phyloP scores from a whole-genome alignment of 2,113 vertebrate species.

The Paraplagusia blochii region DNA sequence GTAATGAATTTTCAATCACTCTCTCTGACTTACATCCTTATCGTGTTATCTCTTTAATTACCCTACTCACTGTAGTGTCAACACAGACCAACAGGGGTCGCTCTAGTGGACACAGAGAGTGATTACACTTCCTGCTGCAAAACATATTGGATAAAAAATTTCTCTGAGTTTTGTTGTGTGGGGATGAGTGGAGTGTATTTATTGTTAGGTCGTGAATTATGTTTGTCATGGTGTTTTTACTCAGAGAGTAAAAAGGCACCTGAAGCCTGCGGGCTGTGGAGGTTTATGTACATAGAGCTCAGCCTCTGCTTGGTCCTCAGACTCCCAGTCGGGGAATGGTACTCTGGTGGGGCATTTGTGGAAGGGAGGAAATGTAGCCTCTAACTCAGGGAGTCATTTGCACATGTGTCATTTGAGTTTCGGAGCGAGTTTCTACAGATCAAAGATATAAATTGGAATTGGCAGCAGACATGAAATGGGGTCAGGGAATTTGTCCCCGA shows the following conservation, averaged over 20 bases:
- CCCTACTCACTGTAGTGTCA: slow-evolving; percentile 46
- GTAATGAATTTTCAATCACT: slow-evolving; percentile 78
- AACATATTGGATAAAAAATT: slow-evolving; percentile 4
- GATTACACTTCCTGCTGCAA: slow-evolving; percentile 8
- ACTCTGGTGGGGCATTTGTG: slow-evolving; percentile 69
- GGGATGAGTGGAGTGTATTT: slow-evolving; percentile 37
- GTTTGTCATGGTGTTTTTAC: slow-evolving; percentile 48
- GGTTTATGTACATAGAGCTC: slow-evolving; percentile 65
- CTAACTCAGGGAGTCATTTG: slow-evolving; percentile 72
- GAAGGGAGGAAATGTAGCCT: slow-evolving; percentile 70
- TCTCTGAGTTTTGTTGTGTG: slow-evolving; percentile 24
- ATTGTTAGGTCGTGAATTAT: slow-evolving; percentile 49
- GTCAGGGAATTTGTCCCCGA: slow-evolving; percentile 64
- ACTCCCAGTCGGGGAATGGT: slow-evolving; percentile 61
- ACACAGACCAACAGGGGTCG: slow-evolving; percentile 62
- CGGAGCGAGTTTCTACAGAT: slow-evolving; percentile 63
- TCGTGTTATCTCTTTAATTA: slow-evolving; percentile 77
- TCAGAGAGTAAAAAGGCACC: slow-evolving; percentile 39
- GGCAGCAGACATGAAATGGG: slow-evolving; percentile 69
- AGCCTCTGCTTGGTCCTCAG: slow-evolving; percentile 57
- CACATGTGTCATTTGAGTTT: slow-evolving; percentile 68
- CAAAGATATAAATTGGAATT: slow-evolving; percentile 73
- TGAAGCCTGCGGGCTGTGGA: slow-evolving; percentile 55
- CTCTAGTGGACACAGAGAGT: slow-evolving; percentile 17
- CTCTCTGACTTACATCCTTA: slow-evolving; percentile 66